phyloP scores from a whole-genome alignment of 2,113 vertebrate species.

The Seriola aureovittata region DNA sequence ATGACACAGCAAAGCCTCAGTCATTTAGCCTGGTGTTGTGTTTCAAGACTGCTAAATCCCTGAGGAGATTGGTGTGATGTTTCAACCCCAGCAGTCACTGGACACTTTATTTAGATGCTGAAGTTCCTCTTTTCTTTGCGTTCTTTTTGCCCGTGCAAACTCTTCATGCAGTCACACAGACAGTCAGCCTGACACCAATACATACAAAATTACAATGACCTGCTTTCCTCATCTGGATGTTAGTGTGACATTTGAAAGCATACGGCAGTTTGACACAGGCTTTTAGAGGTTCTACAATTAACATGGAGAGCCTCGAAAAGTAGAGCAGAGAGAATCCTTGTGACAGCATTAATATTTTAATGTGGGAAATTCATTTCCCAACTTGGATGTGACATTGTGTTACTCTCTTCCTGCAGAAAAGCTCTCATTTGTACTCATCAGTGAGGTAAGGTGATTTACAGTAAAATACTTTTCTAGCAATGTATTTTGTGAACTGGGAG shows the following conservation, averaged over 20 bases:
- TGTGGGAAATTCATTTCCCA: neutral
- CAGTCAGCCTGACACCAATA: neutral
- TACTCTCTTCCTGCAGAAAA: neutral
- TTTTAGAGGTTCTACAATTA: rapidly evolving
- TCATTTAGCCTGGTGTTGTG: conserved; percentile 75
- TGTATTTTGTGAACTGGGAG: neutral
- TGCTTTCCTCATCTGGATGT: conserved; percentile 3
- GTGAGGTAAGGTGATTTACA: neutral
- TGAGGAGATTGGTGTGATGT: conserved; percentile 59
- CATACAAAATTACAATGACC: too few species aligned
- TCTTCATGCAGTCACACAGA: neutral
- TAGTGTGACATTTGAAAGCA: too few species aligned
- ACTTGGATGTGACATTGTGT: neutral
- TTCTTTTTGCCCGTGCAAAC: conserved; percentile 4
- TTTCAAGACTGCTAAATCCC: conserved; percentile 72
- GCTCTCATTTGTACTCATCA: neutral
- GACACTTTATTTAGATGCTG: conserved; percentile 71
- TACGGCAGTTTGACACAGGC: too few species aligned
- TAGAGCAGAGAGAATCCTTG: neutral
- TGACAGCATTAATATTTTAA: neutral
- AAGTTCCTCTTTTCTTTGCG: conserved; percentile 47
- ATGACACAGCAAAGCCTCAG: conserved; percentile 68
- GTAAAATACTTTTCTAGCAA: neutral
- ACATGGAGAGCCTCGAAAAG: neutral
- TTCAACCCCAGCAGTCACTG: conserved; percentile 44